Evolutionary conservation across 2,888 invertebrate genomes (phyloP), one percentile per base, ranked within the genome.

Genomic region (Tetramorium bicarinatum): DNA sequence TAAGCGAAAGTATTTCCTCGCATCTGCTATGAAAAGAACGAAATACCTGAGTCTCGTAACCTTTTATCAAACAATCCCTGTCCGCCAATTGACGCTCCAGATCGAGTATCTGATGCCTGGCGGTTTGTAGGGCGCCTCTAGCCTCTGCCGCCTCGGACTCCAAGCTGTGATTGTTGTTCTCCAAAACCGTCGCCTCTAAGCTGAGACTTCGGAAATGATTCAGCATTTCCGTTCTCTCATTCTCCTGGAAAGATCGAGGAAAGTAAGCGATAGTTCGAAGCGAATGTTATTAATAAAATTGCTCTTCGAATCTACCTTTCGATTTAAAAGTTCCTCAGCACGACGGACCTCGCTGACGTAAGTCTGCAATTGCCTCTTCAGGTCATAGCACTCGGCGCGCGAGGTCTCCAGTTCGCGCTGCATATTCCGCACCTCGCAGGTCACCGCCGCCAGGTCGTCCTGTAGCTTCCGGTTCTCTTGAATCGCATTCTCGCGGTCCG

Each of bases 341-440:
- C 97, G 96, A 92, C 97, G 97, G 21, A 98, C 97, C 95, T 98
- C 97, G 90, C 96, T 96, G 7, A 98, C 97, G 95, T 98, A 98
- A 91, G 97, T 97, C 92, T 97, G 97, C 85, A 98, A 94, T 93
- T 98, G 97, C 86, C 96, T 96, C 93, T 97, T 97, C 86, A 98
- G 95, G 89, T 97, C 96, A 81, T 97, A 97, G 34, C 97, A 97
- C 95, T 98, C 97, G 92, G 96, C 96, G 88, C 96, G 96, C 25
- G 97, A 96, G 81, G 96, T 96, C 76, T 97, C 97, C 89, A 97
- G 95, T 93, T 97, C 97, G 88, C 96, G 96, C 88, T 96, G 96
- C 21, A 96, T 95, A 41, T 96, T 95, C 89, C 96, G 96, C 81
- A 96, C 95, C 92, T 97, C 96, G 85, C 95, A 95, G 67, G 96